These are phyloP conservation scores for Siderastrea siderea DNA, from an alignment of 92 coral and sea anemone genomes.

Conservation along the genomic window DNA sequence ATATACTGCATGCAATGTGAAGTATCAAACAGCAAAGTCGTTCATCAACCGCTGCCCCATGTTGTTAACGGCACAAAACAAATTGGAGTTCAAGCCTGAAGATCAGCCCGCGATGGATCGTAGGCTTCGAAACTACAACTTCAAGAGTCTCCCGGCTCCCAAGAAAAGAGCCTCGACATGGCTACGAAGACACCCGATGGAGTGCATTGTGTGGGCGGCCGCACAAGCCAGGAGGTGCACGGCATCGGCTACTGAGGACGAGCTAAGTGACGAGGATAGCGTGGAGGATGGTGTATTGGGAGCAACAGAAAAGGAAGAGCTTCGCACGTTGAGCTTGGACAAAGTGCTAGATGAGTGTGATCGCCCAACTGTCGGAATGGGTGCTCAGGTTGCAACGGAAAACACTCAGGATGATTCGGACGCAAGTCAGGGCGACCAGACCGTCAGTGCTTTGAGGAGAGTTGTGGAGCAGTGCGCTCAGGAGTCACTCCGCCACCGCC, in stretches of 20 bases:
- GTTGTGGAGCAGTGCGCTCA: too few species aligned
- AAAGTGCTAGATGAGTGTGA: too few species aligned
- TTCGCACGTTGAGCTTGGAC: not conserved
- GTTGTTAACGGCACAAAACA: conserved; percentile 36
- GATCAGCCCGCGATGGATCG: not conserved
- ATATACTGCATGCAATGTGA: not conserved
- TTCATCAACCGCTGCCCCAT: conserved; percentile 17
- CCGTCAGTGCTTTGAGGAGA: too few species aligned
- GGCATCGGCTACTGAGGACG: not conserved
- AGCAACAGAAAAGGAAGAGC: not conserved
- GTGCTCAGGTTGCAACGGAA: too few species aligned
- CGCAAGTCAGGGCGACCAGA: too few species aligned
- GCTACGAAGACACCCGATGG: too few species aligned
- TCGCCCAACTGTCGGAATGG: too few species aligned
- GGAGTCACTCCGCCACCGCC: too few species aligned
- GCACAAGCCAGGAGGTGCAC: not conserved
- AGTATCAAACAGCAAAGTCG: conserved; percentile 17
- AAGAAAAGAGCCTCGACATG: too few species aligned
- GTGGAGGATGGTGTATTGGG: not conserved
- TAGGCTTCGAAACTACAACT: not conserved
- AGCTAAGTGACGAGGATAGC: not conserved
- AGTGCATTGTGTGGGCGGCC: not conserved
- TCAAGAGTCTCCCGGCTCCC: too few species aligned
- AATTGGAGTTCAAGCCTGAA: conserved; percentile 20
- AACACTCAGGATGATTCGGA: too few species aligned